phyloP scores from a whole-genome alignment of 2,797 vertebrate species.

The Enteromius paludinosus region DNA sequence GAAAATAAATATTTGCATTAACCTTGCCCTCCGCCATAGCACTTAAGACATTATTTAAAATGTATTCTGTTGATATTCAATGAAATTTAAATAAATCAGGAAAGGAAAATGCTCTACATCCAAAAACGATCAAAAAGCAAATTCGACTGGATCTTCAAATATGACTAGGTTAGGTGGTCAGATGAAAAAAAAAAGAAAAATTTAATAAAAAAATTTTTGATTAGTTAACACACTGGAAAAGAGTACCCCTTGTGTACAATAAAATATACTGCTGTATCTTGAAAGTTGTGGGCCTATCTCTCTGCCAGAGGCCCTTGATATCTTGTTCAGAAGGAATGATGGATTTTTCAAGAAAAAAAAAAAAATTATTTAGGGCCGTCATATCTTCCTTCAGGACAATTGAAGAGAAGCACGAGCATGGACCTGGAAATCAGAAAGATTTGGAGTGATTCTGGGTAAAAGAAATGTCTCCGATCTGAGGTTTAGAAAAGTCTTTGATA shows the following conservation, averaged over 20 bases:
- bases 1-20: neutral
- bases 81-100: neutral
- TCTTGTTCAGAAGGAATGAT: neutral
- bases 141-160: neutral
- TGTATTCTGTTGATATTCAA: neutral
- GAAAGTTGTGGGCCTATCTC: neutral
- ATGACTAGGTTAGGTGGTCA: neutral
- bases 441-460: neutral
- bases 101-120: neutral
- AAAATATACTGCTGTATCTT: neutral
- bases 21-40: neutral
- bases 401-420: neutral
- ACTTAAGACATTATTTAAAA: neutral
- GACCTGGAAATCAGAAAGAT: neutral
- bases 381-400: neutral
- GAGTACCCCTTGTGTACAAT: neutral
- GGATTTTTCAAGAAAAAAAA: neutral
- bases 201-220: too few species aligned
- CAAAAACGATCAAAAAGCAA: neutral
- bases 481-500: neutral
- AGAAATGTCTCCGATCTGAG: neutral
- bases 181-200: neutral
- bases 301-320: neutral
- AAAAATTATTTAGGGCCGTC: neutral
- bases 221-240: neutral